A percentile compares a stretch with the other conserved stretches of the same genome.
Conservation (phyloP, 2,797 vertebrate species). For the Ambastaia sidthimunki region DNA sequence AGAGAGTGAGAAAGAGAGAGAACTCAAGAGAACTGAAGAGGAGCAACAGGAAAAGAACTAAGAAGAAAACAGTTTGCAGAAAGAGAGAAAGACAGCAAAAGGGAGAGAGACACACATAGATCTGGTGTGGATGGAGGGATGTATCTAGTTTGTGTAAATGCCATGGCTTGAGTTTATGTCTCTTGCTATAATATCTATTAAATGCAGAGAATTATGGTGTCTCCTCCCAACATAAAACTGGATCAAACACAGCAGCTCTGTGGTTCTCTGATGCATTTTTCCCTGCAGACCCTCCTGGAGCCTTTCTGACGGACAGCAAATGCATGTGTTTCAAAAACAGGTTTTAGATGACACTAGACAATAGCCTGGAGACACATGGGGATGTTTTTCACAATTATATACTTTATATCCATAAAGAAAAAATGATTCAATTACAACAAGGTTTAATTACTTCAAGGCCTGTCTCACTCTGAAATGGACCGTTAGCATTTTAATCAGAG, state of each 20-base stretch:
- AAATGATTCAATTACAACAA: constrained; percentile 49
- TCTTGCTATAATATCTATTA: constrained; percentile 58
- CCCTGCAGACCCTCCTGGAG: constrained; percentile 63
- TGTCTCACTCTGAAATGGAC: not conserved
- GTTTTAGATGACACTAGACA: constrained; percentile 70
- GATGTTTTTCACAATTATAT: constrained; percentile 64
- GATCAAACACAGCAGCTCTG: constrained; percentile 65
- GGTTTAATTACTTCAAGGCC: constrained; percentile 57
- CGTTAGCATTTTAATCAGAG: not conserved
- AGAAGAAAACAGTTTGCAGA: not conserved
- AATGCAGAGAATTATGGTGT: constrained; percentile 38
- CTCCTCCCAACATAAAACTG: constrained; percentile 63
- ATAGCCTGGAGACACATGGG: constrained; percentile 69
- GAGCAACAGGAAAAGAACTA: constrained; percentile 38
- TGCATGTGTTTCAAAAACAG: constrained; percentile 66
- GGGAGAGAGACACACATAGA: constrained; percentile 1
- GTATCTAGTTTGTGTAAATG: constrained; percentile 60
- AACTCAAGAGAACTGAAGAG: constrained; percentile 29
- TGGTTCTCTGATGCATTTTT: constrained; percentile 71
- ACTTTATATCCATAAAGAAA: constrained; percentile 62
- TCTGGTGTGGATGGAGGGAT: constrained; percentile 57
- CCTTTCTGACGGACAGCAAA: constrained; percentile 72
- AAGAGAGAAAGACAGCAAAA: not conserved
- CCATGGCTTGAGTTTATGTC: constrained; percentile 64
- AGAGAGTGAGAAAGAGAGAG: constrained; percentile 4